These are phyloP conservation scores for Fulmarus glacialis DNA, from an alignment of 2,113 vertebrate genomes.

Conservation along the genomic window DNA sequence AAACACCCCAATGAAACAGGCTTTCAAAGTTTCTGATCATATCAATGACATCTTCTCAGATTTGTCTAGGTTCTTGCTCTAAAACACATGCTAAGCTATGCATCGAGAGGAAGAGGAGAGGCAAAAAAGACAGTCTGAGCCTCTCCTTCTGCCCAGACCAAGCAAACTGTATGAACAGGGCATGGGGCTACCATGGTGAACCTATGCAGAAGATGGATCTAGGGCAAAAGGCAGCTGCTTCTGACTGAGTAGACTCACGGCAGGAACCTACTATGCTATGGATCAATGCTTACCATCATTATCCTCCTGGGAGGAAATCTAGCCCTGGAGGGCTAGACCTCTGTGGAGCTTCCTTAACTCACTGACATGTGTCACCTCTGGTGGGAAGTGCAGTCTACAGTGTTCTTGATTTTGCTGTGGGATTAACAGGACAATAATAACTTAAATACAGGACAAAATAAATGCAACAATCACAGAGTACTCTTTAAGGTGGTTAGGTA, in stretches of 20 bases:
- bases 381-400: neutral
- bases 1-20: fast-evolving
- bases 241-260: neutral
- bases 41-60: neutral
- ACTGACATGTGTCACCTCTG: neutral
- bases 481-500: neutral
- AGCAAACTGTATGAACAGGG: neutral
- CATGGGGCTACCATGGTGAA: neutral
- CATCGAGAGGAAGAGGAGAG: neutral
- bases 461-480: neutral
- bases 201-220: neutral
- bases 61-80: neutral
- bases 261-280: neutral
- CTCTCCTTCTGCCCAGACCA: neutral
- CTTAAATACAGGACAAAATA: neutral
- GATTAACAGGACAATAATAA: neutral
- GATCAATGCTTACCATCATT: neutral
- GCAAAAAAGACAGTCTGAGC: neutral
- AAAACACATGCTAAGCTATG: neutral
- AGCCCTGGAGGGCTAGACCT: neutral
- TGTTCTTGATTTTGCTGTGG: neutral
- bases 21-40: neutral
- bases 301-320: neutral
- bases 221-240: neutral
- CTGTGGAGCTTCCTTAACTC: neutral